Evolutionary conservation across 2,797 vertebrate genomes (phyloP).

Genomic region (Sibirionetta formosa): DNA sequence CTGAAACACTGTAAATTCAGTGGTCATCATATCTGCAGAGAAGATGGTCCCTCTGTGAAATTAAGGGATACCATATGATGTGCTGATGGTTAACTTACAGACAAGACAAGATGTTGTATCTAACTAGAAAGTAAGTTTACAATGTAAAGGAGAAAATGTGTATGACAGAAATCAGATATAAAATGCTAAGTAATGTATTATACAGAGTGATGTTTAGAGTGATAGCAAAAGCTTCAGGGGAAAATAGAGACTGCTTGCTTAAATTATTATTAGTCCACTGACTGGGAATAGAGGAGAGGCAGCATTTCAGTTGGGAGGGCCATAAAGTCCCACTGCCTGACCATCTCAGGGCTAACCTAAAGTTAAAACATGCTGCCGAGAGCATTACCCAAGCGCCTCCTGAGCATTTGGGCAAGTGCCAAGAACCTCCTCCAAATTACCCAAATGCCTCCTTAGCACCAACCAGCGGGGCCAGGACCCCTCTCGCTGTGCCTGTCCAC

Average conservation of each 20-base stretch:
- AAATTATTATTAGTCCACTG: not conserved
- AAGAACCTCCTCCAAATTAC: not conserved
- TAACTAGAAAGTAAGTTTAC: not conserved
- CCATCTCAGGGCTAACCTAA: too few species aligned
- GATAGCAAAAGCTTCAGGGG: not conserved
- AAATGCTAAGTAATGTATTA: not conserved
- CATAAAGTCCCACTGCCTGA: not conserved
- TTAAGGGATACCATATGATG: not conserved
- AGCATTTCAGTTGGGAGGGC: too few species aligned
- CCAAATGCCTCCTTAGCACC: not conserved
- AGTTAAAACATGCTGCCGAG: not conserved
- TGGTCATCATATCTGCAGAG: not conserved
- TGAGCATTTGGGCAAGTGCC: too few species aligned
- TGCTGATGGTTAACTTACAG: not conserved
- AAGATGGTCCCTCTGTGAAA: not conserved
- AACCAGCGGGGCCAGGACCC: too few species aligned
- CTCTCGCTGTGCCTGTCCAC: too few species aligned
- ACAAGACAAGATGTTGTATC: not conserved
- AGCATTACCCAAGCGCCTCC: not conserved
- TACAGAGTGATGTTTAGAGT: not conserved
- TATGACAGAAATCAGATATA: accelerated
- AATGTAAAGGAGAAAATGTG: not conserved
- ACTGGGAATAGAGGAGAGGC: not conserved
- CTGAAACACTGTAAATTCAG: not conserved
- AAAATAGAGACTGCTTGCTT: not conserved